phyloP scores from a whole-genome alignment of 2,888 invertebrate genomes.

The Tribolium freemani region DNA sequence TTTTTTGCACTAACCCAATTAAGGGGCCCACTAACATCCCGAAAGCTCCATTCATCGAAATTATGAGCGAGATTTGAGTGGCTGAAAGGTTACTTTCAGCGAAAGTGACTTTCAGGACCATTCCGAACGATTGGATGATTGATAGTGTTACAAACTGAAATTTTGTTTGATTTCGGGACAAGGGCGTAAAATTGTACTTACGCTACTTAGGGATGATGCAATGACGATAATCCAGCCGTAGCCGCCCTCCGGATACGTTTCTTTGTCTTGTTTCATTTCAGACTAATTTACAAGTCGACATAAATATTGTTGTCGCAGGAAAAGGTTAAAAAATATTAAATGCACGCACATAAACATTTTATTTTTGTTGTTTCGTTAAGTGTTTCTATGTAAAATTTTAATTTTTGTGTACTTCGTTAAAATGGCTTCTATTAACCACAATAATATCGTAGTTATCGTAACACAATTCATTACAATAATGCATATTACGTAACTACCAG shows the following conservation, averaged over 20 bases:
- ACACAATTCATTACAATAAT: conserved; percentile 76
- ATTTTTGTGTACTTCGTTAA: background rate
- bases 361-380: background rate
- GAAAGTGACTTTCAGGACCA: conserved; percentile 76
- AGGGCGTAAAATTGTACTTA: background rate
- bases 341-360: background rate
- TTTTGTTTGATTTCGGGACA: background rate
- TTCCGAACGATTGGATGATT: conserved; percentile 70
- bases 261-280: background rate
- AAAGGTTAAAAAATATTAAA: background rate
- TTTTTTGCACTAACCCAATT: conserved; percentile 74
- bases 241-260: background rate
- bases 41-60: conserved; percentile 76
- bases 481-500: conserved; percentile 74
- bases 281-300: background rate
- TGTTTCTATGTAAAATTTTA: background rate
- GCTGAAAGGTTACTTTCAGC: conserved; percentile 71
- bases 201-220: background rate
- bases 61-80: conserved; percentile 74
- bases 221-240: background rate
- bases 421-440: conserved; percentile 72
- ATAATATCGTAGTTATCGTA: conserved; percentile 72
- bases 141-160: conserved; percentile 1
- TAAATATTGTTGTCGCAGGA: background rate
- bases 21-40: conserved; percentile 77